phyloP scores from a whole-genome alignment of 2,797 vertebrate species.

The Falco naumanni region DNA sequence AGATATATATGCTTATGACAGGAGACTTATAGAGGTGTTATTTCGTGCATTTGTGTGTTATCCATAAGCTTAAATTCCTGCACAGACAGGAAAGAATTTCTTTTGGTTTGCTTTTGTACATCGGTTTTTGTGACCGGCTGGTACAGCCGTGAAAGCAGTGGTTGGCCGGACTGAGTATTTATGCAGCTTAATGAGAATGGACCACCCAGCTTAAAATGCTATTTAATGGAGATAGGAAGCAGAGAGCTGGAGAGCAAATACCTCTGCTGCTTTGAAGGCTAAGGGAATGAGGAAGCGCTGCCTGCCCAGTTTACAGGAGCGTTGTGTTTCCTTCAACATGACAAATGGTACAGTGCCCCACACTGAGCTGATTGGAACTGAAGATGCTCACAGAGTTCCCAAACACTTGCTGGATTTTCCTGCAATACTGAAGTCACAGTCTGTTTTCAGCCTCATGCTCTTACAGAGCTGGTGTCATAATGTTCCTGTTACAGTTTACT shows the following conservation, averaged over 20 bases:
- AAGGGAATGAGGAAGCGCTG: neutral
- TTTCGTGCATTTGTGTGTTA: neutral
- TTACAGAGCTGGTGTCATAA: neutral
- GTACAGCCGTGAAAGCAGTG: neutral
- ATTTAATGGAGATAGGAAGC: neutral
- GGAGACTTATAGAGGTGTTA: neutral
- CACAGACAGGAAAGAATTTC: neutral
- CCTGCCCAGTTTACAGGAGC: neutral
- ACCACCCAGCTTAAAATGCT: neutral
- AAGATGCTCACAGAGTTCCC: neutral
- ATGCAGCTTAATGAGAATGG: neutral
- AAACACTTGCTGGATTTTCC: neutral
- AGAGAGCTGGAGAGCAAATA: neutral
- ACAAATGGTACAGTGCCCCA: neutral
- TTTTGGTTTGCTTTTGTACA: neutral
- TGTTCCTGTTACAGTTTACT: neutral
- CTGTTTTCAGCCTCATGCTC: neutral
- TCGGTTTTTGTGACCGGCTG: neutral
- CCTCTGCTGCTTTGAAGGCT: slow-evolving; percentile 4
- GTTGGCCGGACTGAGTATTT: neutral
- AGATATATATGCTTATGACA: neutral
- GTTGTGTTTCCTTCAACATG: neutral
- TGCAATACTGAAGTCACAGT: neutral
- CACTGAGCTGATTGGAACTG: neutral
- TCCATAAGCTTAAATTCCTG: neutral